phyloP scores from a whole-genome alignment of 2,888 invertebrate genomes.

The Chymomyza procnemis region DNA sequence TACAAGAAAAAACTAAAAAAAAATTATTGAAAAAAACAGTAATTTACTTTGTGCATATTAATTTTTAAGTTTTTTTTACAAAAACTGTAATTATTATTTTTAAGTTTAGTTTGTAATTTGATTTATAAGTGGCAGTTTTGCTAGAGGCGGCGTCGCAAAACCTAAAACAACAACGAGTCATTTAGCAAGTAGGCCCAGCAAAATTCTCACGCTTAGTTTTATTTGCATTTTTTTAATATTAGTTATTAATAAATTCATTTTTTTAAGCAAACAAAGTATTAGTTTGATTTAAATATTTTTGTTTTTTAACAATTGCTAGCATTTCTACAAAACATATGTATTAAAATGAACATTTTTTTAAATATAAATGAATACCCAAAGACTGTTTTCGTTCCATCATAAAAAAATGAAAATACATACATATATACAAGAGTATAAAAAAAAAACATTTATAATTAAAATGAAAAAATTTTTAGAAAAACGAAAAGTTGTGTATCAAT shows the following conservation, averaged over 20 bases:
- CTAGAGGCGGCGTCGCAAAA: not conserved
- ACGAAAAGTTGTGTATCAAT: conserved; percentile 51
- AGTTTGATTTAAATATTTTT: conserved; percentile 30
- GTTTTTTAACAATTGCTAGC: conserved; percentile 32
- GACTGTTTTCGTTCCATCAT: conserved; percentile 80
- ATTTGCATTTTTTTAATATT: too few species aligned
- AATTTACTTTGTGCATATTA: conserved; percentile 40
- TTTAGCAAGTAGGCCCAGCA: conserved; percentile 32
- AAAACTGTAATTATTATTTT: conserved; percentile 23
- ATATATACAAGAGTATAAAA: conserved; percentile 46
- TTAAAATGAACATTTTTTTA: conserved; percentile 41
- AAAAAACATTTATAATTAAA: conserved; percentile 37
- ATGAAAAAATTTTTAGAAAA: conserved; percentile 57
- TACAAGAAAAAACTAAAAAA: conserved; percentile 6
- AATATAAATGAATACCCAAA: conserved; percentile 78
- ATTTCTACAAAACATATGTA: conserved; percentile 5
- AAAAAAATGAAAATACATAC: conserved; percentile 57
- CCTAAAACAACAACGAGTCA: conserved; percentile 35
- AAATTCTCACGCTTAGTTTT: conserved; percentile 16
- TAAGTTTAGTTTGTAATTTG: not conserved
- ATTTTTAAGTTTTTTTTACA: conserved; percentile 29
- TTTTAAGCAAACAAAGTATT: conserved; percentile 39
- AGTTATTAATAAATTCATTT: conserved; percentile 12
- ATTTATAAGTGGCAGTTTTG: not conserved
- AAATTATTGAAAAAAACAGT: not conserved